Conservation (phyloP, 1,140 invertebrate species). For the Drosophila nikananu region DNA sequence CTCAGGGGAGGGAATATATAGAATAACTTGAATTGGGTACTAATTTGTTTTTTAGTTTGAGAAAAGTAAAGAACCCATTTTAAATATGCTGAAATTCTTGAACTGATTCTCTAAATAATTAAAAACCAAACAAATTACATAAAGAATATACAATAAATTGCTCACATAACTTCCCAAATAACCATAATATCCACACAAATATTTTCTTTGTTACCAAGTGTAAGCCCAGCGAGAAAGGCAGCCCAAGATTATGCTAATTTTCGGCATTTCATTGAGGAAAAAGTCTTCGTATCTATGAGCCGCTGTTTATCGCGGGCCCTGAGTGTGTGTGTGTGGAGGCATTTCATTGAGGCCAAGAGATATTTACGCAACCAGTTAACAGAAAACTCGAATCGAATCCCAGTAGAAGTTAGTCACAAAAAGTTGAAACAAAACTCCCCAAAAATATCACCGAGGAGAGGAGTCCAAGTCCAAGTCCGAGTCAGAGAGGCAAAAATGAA, state of each 20-base stretch:
- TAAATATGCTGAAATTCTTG: too few species aligned
- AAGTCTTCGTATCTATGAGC: constrained; percentile 42
- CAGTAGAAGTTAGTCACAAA: constrained; percentile 9
- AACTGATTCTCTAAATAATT: neutral
- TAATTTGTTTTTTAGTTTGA: neutral
- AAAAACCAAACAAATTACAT: constrained; percentile 5
- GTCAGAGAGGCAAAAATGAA: constrained; percentile 34
- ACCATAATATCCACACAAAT: neutral
- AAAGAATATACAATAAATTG: neutral
- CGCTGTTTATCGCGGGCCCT: constrained; percentile 15
- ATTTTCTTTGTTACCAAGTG: constrained; percentile 12
- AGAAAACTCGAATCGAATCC: constrained; percentile 48
- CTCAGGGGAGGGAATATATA: neutral
- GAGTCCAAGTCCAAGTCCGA: neutral
- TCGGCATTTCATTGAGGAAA: constrained; percentile 79
- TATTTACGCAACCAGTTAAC: constrained; percentile 81
- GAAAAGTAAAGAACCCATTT: too few species aligned
- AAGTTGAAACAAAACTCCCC: constrained; percentile 49
- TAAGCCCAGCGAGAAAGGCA: constrained; percentile 46
- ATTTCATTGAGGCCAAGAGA: constrained; percentile 69
- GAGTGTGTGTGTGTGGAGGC: constrained; percentile 31
- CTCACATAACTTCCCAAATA: neutral
- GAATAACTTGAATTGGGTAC: neutral
- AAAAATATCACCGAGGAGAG: constrained; percentile 22
- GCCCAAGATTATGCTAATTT: constrained; percentile 72